These are phyloP conservation scores for Drosophila kanapiae DNA, from an alignment of 1,140 invertebrate genomes.

Conservation along the genomic window DNA sequence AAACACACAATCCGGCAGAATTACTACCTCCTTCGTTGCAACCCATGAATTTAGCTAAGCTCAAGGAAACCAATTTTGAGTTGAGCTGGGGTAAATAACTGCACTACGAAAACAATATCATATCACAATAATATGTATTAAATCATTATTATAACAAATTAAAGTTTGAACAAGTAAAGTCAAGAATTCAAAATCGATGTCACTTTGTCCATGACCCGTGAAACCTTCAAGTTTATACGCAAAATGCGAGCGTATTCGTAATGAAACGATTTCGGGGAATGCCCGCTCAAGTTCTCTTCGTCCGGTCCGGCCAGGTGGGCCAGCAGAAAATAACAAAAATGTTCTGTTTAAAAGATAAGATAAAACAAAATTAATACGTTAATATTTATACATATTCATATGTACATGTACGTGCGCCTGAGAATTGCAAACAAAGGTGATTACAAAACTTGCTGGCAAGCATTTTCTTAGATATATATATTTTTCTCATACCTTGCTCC, in stretches of 20 bases:
- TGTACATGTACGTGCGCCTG: not conserved
- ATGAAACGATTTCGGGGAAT: conserved; percentile 71
- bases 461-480: not conserved
- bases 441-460: too few species aligned
- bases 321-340: conserved; percentile 78
- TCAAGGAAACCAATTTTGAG: conserved; percentile 36
- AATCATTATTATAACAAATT: conserved; percentile 1
- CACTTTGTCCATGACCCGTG: conserved; percentile 74
- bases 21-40: conserved; percentile 64
- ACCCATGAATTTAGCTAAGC: conserved; percentile 30
- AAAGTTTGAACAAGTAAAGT: conserved; percentile 16
- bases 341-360: conserved; percentile 53
- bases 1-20: not conserved
- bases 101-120: not conserved
- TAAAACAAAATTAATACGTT: not conserved
- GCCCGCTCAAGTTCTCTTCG: conserved; percentile 68
- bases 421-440: not conserved
- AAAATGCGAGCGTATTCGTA: conserved; percentile 72
- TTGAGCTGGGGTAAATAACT: conserved; percentile 46
- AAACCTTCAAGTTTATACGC: conserved; percentile 69
- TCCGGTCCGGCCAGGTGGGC: conserved; percentile 74
- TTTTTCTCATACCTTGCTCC: conserved; percentile 42
- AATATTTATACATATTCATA: not conserved
- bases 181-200: conserved; percentile 52
- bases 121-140: not conserved